Base-by-base conservation (phyloP, 1,140 invertebrate genomes). In the Neodiprion pinetum region DNA sequence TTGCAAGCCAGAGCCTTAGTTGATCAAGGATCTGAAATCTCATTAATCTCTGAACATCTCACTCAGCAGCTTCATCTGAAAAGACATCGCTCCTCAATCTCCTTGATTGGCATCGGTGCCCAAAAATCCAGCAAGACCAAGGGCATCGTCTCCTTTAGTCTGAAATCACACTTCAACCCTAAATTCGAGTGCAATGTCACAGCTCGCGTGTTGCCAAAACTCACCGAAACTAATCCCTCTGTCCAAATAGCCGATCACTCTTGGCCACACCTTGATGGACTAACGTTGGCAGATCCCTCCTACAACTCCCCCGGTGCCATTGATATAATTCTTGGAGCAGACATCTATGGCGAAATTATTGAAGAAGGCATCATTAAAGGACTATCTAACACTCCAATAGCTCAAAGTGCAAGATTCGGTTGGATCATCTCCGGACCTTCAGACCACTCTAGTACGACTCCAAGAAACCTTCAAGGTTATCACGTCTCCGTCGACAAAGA, bases 11-110 rank as follows among this genome's bases (percentile, higher is more conserved):
- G 77, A 70, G 79, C 74, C 5, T 71, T 80, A 7, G 61, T 80
- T 10, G 80, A 81, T 50, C 80, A 77, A 74, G 79, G 79, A 1
- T 80, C 78, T 0, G 70, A 81, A 65, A 74, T 72, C 12, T 75
- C 76, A 1, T 73, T 80, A 10, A 77, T 80, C 28, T 75, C 78
- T 12, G 78, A 79, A 72, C 72, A 72, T 23, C 76, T 78, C 10
- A 71, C 70, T 48, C 80, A 80, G 67, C 47, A 70, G 3, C 66
- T 80, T 49, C 70, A 73, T 0, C 65, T 81, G 3, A 68, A 12
- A 14, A 71, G 78, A n/a, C 70, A n/a, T 48, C 47, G 48, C 47
- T 48, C 28, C 5, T 66, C 10, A 48, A 67, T n/a, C 9, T 48
- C n/a, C 2, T 17, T 71, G 9, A 11, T 40, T 49, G 74, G 74